Base-by-base conservation (phyloP, 2,797 vertebrate species). In the Enteromius radiatus region DNA sequence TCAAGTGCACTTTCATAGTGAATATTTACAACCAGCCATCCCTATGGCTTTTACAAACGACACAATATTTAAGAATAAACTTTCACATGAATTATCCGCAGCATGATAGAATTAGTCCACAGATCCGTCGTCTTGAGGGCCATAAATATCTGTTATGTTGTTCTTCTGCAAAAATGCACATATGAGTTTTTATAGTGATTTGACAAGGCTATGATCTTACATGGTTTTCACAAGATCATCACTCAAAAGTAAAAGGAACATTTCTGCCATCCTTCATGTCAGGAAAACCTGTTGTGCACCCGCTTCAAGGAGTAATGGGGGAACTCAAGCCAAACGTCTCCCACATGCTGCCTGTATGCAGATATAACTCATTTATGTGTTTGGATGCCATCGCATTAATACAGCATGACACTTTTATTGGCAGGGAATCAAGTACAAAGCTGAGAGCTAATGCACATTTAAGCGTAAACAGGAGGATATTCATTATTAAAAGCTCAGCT, bases 11-110 rank as follows among this genome's bases (percentile, higher is more conserved):
- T 61, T 77, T 23, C 19, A 64, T 3, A 23, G 33, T 56, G 61
- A 65, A 61, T 74, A 38, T 84, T 64, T 80, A 80, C 28, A 70
- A 69, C 10, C 63, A 67, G 41, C 52, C 43, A 36, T 38, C 26
- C 56, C 4, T 67, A 19, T 11, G 26, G 14, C 28, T 52, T 23
- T 47, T 71, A 56, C 33, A 36, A 52, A 76, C 33, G 26, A 5
- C 0, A 4, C 26, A 56, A 19, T 67, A 28, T 76, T 76, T 45
- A 68, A 63, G 45, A 84, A 81, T 33, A 59, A 59, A 56, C 33
- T 77, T 49, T 41, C 10, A 80, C 76, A 78, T 80, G 0, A 80
- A 70, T 70, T 59, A 80, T 70, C 36, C 8, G 36, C 21, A 17
- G 19, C 49, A 45, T 3, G 38, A 33, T 49, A 71, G 38, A 43